phyloP scores from a whole-genome alignment of 2,888 invertebrate species.

The Drosophila kuntzei region DNA sequence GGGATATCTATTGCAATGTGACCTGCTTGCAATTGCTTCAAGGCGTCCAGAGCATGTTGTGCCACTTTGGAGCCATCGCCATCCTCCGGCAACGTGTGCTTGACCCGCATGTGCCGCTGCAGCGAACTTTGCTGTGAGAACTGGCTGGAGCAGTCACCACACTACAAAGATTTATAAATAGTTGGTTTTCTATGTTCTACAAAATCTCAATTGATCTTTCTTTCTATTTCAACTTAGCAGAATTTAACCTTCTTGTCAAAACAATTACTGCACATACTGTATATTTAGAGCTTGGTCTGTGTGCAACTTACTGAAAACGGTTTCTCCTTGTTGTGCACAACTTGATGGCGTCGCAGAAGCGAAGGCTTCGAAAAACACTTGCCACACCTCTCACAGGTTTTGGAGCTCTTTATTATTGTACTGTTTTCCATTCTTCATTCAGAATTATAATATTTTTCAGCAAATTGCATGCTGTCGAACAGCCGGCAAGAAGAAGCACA shows the following conservation, averaged over 20 bases:
- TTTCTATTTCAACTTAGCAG: too few relatives aligned
- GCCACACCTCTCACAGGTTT: conserved; percentile 51
- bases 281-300: background rate
- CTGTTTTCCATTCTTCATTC: conserved; percentile 4
- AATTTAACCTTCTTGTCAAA: too few relatives aligned
- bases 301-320: conserved; percentile 54
- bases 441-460: background rate
- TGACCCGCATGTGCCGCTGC: conserved; percentile 39
- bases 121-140: conserved; percentile 48
- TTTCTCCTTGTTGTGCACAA: conserved; percentile 63
- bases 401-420: conserved; percentile 8
- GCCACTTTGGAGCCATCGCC: conserved; percentile 30
- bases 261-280: background rate
- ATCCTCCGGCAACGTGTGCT: conserved; percentile 8
- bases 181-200: too few relatives aligned
- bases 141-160: conserved; percentile 28
- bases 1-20: background rate
- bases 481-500: conserved; percentile 20
- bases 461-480: background rate
- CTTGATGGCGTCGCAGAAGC: conserved; percentile 62
- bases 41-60: conserved; percentile 40
- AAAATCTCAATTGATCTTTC: too few relatives aligned
- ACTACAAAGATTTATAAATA: conserved; percentile 28
- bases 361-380: conserved; percentile 67
- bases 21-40: conserved; percentile 37